A percentile compares a stretch with the other conserved stretches of the same genome.
Evolutionary conservation across 2,797 vertebrate species (phyloP).

Genomic region (Morelia viridis): DNA sequence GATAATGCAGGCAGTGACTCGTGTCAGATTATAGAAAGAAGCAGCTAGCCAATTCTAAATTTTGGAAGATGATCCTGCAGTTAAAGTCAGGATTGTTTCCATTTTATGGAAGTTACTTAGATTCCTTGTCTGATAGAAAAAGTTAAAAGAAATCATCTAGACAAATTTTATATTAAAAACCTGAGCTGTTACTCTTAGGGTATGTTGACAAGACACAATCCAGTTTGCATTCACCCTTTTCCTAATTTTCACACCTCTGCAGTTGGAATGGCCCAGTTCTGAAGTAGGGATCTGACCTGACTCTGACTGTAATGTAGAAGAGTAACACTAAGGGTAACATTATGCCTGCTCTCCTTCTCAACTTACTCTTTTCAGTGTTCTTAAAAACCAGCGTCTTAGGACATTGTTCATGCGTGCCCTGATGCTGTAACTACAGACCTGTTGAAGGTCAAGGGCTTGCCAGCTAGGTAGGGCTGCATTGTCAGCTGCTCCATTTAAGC

Average conservation of each 20-base stretch:
- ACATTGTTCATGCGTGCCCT: not conserved
- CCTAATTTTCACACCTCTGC: no score
- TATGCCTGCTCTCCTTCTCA: not conserved
- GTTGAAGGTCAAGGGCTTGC: not conserved
- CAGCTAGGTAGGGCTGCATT: not conserved
- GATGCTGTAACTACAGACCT: not conserved
- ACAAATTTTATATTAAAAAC: not conserved
- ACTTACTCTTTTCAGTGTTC: not conserved
- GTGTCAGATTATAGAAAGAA: not conserved
- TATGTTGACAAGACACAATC: not conserved
- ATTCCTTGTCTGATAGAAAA: not conserved
- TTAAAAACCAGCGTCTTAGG: not conserved
- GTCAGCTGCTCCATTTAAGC: not conserved
- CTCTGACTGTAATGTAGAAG: not conserved
- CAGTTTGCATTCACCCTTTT: not conserved
- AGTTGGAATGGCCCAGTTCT: not conserved
- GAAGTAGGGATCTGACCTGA: not conserved
- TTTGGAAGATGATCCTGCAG: not conserved
- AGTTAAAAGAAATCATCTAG: not conserved
- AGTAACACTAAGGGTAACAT: not conserved
- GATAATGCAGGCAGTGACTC: not conserved
- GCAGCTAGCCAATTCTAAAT: not conserved
- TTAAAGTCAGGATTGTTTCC: not conserved
- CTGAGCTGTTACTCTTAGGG: not conserved
- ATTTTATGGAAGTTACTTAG: not conserved